phyloP scores from a whole-genome alignment of 2,113 vertebrate species.

The Callocephalon fimbriatum region DNA sequence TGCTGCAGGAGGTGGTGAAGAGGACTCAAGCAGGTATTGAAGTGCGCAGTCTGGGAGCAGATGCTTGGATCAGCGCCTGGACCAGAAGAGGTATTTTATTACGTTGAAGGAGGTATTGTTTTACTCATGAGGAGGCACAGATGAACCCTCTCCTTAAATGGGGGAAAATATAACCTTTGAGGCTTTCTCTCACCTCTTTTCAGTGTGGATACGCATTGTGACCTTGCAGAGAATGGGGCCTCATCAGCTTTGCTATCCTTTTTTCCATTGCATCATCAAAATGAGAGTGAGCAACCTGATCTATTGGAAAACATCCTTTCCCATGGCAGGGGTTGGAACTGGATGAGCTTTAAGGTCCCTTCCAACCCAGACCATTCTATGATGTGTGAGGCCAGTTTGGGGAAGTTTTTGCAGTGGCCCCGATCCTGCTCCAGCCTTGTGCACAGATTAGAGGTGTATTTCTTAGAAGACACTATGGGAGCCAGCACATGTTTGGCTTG shows the following conservation, averaged over 20 bases:
- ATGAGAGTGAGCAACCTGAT: not conserved
- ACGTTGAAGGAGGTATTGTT: not conserved
- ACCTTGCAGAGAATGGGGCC: not conserved
- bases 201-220: fast-evolving
- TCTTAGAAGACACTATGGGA: not conserved
- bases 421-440: not conserved
- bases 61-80: constrained; percentile 38
- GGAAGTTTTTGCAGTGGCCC: not conserved
- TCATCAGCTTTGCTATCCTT: not conserved
- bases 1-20: constrained; percentile 12
- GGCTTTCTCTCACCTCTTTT: not conserved
- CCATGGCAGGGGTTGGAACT: not conserved
- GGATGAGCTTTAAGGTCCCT: not conserved
- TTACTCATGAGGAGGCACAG: not conserved
- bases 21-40: constrained; percentile 39
- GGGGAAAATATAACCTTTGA: not conserved
- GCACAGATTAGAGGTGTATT: not conserved
- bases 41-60: not conserved
- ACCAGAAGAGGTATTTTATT: not conserved
- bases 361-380: not conserved
- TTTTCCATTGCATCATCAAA: not conserved
- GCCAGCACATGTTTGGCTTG: not conserved
- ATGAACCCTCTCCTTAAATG: not conserved
- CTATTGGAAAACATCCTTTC: not conserved
- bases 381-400: not conserved